Conservation (phyloP, 2,888 invertebrate species). For the Ornithoptera alexandrae region DNA sequence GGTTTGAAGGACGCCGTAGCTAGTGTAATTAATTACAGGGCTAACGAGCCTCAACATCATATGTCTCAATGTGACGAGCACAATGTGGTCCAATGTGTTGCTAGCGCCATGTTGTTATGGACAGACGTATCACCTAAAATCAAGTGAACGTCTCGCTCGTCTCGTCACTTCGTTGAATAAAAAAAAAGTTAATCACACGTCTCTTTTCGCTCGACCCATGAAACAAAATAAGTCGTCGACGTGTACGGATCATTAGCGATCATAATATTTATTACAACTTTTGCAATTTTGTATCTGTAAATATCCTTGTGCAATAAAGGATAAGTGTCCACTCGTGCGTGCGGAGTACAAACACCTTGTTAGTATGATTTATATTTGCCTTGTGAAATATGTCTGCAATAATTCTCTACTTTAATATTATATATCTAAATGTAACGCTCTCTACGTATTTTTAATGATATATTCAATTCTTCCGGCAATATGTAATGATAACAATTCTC, state of each 20-base stretch:
- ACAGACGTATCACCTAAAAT: too few species aligned
- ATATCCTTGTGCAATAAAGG: constrained; percentile 44
- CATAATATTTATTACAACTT: not conserved
- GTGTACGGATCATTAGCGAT: constrained; percentile 48
- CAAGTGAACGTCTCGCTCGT: too few species aligned
- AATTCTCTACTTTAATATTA: constrained; percentile 17
- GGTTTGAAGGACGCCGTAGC: too few species aligned
- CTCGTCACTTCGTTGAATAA: too few species aligned
- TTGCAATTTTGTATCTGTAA: not conserved
- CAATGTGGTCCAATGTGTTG: too few species aligned
- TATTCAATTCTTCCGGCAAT: too few species aligned
- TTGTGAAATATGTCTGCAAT: constrained; percentile 41
- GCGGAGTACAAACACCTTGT: constrained; percentile 54
- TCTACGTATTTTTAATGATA: not conserved
- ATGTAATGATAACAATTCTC: too few species aligned
- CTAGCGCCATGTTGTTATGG: too few species aligned
- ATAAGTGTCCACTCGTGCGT: constrained; percentile 40
- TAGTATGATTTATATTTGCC: constrained; percentile 58
- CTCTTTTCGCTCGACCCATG: not conserved
- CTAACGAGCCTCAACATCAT: too few species aligned
- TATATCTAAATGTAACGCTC: constrained; percentile 9
- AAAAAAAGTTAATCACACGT: not conserved
- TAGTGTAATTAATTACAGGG: too few species aligned
- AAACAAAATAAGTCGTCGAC: constrained; percentile 48
- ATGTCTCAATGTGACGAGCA: too few species aligned